Base-by-base conservation (phyloP, 2,113 vertebrate species). In the Glaucidium brasilianum region DNA sequence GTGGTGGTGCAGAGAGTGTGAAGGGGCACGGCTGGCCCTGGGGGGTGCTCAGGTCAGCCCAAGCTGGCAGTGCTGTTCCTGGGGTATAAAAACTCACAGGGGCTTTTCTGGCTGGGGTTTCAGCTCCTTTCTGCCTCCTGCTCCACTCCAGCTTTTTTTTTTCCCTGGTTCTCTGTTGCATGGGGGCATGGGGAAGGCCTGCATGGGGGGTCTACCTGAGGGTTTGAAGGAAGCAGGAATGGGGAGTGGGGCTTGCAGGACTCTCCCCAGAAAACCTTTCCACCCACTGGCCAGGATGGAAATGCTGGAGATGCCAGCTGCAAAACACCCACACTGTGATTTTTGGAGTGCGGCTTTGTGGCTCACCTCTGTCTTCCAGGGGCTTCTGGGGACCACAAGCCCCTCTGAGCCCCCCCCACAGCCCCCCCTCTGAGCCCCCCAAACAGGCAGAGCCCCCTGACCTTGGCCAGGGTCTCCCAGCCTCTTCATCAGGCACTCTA, bases 401-500 rank as follows among this genome's bases (percentile, higher is more conserved):
- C n/a, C 21, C 45, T 16, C 67, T 6, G 9, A 41, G 20, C 15
- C 11, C 34, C 32, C 23, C 2, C 2, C 15, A 10, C 49, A 35
- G 30, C 2, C 35, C 29, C 35, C 41, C 45, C 6, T 7, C 32
- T 68, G n/a, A n/a, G n/a, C n/a, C n/a, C n/a, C 26, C 52, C 63
- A 66, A 47, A 35, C 0, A 3, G 41, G 22, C 41, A 9, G 4
- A 45, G 22, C 12, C 23, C 49, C n/a, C 9, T 7, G 17, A 7
- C 20, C 6, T 1, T 0, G 11, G 41, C 47, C 25, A 6, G 27
- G 35, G 5, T 6, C 13, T 14, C 22, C 13, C 64, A 2, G 63
- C 41, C 39, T 68, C 47, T 78, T 53, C 7, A 7, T 23, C n/a
- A 1, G 4, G 7, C 0, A 13, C 23, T n/a, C 35, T 0, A 30